Conservation (phyloP, 2,888 invertebrate genomes). For the Mythimna pallens region DNA sequence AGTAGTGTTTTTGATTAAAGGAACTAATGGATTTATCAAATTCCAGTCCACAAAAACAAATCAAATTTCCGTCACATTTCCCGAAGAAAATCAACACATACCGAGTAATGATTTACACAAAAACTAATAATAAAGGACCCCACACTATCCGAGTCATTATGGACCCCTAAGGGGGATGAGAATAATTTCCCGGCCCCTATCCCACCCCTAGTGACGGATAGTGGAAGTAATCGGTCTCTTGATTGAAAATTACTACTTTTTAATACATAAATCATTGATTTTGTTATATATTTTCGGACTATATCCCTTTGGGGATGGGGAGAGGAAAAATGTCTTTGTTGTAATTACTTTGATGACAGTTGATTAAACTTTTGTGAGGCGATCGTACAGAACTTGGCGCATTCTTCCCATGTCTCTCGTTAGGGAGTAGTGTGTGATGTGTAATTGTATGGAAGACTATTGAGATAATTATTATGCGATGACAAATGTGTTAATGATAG, state of each 20-base stretch:
- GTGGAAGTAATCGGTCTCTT: slow-evolving; percentile 74
- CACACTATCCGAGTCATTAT: slow-evolving; percentile 58
- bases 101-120: slow-evolving; percentile 52
- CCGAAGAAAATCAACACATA: slow-evolving; percentile 43
- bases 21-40: slow-evolving; percentile 10
- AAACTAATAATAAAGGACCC: slow-evolving; percentile 63
- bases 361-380: slow-evolving; percentile 59
- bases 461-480: slow-evolving; percentile 21
- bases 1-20: not conserved
- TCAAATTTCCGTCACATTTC: slow-evolving; percentile 18
- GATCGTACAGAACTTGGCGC: slow-evolving; percentile 46
- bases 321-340: slow-evolving; percentile 50
- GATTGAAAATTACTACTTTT: slow-evolving; percentile 75
- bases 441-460: slow-evolving; percentile 48
- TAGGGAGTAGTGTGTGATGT: slow-evolving; percentile 51
- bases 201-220: slow-evolving; percentile 53
- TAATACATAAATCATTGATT: slow-evolving; percentile 61
- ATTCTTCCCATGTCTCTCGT: slow-evolving; percentile 40
- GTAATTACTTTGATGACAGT: slow-evolving; percentile 50
- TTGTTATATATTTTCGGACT: slow-evolving; percentile 44
- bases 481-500: slow-evolving; percentile 7
- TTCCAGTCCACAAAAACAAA: slow-evolving; percentile 17
- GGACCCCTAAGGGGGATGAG: slow-evolving; percentile 55
- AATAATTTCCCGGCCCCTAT: slow-evolving; percentile 58
- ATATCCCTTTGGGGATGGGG: slow-evolving; percentile 22